phyloP scores from a whole-genome alignment of 2,797 vertebrate species.

The Champsocephalus gunnari region DNA sequence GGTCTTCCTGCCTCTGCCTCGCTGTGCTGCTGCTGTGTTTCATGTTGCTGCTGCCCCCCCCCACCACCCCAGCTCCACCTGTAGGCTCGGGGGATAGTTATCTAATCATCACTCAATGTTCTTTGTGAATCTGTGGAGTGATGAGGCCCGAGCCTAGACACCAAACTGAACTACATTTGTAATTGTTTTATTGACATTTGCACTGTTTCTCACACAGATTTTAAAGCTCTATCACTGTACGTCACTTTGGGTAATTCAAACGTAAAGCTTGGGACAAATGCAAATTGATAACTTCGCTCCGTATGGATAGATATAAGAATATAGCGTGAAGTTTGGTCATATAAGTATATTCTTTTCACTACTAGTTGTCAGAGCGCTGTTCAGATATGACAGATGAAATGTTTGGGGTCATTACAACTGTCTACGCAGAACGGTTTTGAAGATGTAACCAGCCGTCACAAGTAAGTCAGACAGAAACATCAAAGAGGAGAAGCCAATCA shows the following conservation, averaged over 20 bases:
- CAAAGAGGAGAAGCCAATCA: conserved; percentile 81
- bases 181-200: conserved; percentile 7
- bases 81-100: no score
- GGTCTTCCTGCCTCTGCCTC: no score
- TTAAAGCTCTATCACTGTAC: conserved; percentile 22
- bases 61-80: no score
- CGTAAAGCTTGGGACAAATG: conserved; percentile 48
- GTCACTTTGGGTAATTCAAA: conserved; percentile 45
- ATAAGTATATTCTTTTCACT: conserved; percentile 59
- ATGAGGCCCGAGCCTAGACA: no score
- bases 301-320: conserved; percentile 40
- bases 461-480: conserved; percentile 76
- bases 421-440: conserved; percentile 73
- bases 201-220: conserved; percentile 4
- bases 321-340: conserved; percentile 51
- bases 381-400: conserved; percentile 78
- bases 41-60: no score
- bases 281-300: conserved; percentile 48
- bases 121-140: no score
- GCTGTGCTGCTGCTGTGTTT: no score
- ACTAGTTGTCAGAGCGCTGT: conserved; percentile 57
- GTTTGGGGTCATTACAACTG: conserved; percentile 81
- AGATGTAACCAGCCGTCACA: conserved; percentile 79
- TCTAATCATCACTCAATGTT: no score
- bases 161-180: no score